Evolutionary conservation across 2,888 invertebrate genomes (phyloP), one percentile per base, ranked within the genome.

Genomic region (Phorcus lineatus): DNA sequence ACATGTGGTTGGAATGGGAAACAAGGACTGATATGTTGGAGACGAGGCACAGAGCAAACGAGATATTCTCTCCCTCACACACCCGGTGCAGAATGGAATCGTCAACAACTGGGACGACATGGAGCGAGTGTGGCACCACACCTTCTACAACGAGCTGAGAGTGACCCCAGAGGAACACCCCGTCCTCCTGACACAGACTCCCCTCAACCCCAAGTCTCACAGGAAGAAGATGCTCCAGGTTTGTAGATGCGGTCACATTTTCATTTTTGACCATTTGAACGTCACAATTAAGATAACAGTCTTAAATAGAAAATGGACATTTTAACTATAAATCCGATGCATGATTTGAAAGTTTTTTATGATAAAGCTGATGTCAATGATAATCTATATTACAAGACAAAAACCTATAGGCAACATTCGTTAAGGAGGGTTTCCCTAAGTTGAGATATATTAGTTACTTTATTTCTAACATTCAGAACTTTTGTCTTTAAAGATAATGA

Each of bases 1-100:
- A 88, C 93, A 94, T 79, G 98, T 98, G 98, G 97, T 98, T 91
- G 98, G 98, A 93, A 98, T 98, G 98, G 98, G 97, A 90, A 97
- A 97, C 94, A 90, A 90, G 74, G 90, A 89, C 78, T 78, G 85
- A 31, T 91, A 91, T 77, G 86, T 91, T n/a, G 91, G 91, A n/a
- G 88, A 89, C 66, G 89, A 89, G 74, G 91, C 91, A 0, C 89
- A 91, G 80, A 84, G 82, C 17, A 40, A 19, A 9, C 54, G 47
- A 9, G 52, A 22, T 7, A 78, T 67, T 36, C 54, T 67, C 16
- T 62, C 67, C n/a, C 36, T 67, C 22, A 78, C 52, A n/a, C 16
- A 70, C 52, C 81, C 81, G 16, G 74, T 82, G 16, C 77, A 82
- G 74, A 36, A 77, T 17, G 81, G 81, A 7, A 76, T 82, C 31